Evolutionary conservation across 1,140 invertebrate species (phyloP).

Genomic region (Listronotus oregonensis): DNA sequence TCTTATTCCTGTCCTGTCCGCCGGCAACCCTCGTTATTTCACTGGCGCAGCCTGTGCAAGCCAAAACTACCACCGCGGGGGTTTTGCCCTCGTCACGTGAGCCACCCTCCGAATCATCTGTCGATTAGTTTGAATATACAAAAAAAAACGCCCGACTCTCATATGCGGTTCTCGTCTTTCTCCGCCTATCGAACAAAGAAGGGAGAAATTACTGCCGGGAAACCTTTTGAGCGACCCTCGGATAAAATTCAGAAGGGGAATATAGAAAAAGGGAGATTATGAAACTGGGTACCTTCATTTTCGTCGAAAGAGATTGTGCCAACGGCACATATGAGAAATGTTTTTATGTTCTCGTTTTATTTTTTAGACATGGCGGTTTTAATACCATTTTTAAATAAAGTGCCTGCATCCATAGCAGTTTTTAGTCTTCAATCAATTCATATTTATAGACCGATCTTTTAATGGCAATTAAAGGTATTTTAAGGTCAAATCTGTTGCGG

Average conservation of each 20-base stretch:
- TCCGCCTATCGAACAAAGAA: conserved; percentile 24
- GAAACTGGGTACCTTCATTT: conserved; percentile 19
- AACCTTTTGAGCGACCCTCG: conserved; percentile 14
- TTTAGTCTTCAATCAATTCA: too few species aligned
- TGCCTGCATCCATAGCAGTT: too few species aligned
- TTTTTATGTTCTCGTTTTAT: conserved; percentile 13
- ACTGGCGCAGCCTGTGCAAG: conserved; percentile 26
- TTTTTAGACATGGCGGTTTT: background rate
- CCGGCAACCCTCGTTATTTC: conserved; percentile 10
- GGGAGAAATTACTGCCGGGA: conserved; percentile 8
- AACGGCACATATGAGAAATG: conserved; percentile 6
- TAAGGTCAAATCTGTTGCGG: too few species aligned
- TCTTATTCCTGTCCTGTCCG: background rate
- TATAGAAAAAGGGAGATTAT: conserved; percentile 23
- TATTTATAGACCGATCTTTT: too few species aligned
- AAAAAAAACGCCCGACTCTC: conserved; percentile 27
- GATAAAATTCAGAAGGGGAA: conserved; percentile 16
- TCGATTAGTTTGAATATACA: conserved; percentile 20
- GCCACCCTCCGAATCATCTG: conserved; percentile 29
- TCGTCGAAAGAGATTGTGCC: conserved; percentile 12
- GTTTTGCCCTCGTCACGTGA: conserved; percentile 22
- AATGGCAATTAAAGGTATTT: too few species aligned
- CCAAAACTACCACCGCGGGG: conserved; percentile 9
- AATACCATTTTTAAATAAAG: too few species aligned
- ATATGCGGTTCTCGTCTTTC: conserved; percentile 10